These are phyloP conservation scores for Mormyrus hasselquistii DNA, from an alignment of 2,797 vertebrate genomes.

Conservation along the genomic window DNA sequence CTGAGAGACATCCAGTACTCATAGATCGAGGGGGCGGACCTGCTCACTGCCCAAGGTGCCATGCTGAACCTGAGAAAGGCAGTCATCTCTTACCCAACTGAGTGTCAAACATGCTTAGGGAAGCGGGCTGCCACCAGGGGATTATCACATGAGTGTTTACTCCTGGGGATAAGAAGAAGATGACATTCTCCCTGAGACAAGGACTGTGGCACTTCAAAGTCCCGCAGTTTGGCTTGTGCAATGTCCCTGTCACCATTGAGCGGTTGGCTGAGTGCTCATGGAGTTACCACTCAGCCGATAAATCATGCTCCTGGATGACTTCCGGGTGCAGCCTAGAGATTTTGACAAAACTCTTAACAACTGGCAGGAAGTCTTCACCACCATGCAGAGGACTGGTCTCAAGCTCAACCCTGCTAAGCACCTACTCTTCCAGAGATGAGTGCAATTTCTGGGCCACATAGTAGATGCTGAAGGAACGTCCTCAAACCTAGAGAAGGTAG, in stretches of 20 bases:
- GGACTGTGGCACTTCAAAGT: not conserved
- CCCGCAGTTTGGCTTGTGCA: not conserved
- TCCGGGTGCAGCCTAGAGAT: not conserved
- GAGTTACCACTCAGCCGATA: not conserved
- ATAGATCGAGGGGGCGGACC: not conserved
- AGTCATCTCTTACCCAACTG: not conserved
- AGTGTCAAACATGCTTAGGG: not conserved
- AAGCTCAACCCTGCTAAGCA: not conserved
- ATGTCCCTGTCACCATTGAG: not conserved
- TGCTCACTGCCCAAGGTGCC: not conserved
- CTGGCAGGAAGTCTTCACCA: not conserved
- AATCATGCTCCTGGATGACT: not conserved
- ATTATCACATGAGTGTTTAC: not conserved
- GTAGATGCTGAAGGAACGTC: not conserved
- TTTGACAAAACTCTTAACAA: not conserved
- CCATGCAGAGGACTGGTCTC: not conserved
- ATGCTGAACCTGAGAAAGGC: not conserved
- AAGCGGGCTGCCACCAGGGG: not conserved
- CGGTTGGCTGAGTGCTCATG: not conserved
- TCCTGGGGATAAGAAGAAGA: not conserved
- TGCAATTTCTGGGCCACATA: not conserved
- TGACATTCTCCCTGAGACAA: not conserved
- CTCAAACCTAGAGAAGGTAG: not conserved
- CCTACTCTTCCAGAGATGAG: not conserved
- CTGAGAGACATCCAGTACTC: not conserved